Conservation (phyloP, 2,113 vertebrate genomes). For the Perca fluviatilis region DNA sequence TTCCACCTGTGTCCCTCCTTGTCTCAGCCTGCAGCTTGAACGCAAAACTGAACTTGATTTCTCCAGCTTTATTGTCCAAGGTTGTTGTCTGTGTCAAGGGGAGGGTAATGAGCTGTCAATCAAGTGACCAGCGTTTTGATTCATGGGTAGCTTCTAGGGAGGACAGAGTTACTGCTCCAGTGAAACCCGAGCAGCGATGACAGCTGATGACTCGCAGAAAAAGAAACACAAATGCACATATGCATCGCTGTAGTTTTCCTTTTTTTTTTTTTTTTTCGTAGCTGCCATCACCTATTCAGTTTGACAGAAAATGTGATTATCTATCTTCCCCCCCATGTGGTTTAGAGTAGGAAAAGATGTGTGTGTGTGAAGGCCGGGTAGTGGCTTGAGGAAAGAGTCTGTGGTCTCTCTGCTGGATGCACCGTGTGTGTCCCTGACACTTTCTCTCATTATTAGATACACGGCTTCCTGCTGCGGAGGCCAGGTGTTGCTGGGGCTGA, state of each 20-base stretch:
- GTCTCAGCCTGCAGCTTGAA: slow-evolving; percentile 3
- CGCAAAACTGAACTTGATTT: slow-evolving; percentile 21
- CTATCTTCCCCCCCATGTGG: slow-evolving; percentile 32
- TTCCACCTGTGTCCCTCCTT: not conserved
- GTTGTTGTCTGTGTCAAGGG: slow-evolving; percentile 70
- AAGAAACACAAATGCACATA: slow-evolving; percentile 70
- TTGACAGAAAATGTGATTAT: slow-evolving; percentile 74
- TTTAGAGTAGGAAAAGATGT: slow-evolving; percentile 10
- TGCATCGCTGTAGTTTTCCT: slow-evolving; percentile 42
- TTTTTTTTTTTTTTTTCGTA: not conserved
- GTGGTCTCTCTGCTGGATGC: slow-evolving; percentile 47
- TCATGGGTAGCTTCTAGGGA: slow-evolving; percentile 46
- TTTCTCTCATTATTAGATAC: slow-evolving; percentile 73
- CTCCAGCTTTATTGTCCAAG: slow-evolving; percentile 57
- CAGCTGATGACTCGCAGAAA: slow-evolving; percentile 67
- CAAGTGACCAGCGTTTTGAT: slow-evolving; percentile 64
- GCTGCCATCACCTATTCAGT: slow-evolving; percentile 67
- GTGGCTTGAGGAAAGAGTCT: slow-evolving; percentile 6
- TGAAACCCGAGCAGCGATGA: slow-evolving; percentile 55
- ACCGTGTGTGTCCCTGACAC: slow-evolving; percentile 67
- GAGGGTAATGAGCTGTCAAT: slow-evolving; percentile 81
- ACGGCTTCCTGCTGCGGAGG: slow-evolving; percentile 60
- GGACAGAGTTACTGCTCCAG: slow-evolving; percentile 53
- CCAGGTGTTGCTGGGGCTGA: slow-evolving; percentile 70
- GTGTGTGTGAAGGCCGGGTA: slow-evolving; percentile 7